Conservation (phyloP, 2,113 vertebrate species). For the Lepus timidus region DNA sequence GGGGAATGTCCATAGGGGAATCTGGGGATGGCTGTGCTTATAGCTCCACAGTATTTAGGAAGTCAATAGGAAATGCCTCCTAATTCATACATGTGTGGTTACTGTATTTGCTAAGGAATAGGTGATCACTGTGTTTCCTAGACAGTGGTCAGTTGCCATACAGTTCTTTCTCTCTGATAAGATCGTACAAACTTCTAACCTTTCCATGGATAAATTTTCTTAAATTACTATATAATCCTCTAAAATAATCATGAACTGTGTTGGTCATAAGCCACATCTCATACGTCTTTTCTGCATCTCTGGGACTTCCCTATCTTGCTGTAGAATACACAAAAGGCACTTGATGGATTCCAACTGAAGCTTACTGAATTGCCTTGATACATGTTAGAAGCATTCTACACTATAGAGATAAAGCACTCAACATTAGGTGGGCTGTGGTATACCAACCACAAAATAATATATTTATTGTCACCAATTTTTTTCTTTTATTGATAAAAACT, state of each 20-base stretch:
- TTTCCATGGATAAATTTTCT: neutral
- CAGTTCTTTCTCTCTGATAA: neutral
- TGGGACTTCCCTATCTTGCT: neutral
- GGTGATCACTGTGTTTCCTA: neutral
- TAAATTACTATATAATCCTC: neutral
- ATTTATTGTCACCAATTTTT: constrained; percentile 87
- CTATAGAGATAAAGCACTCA: constrained; percentile 81
- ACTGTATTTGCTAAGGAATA: neutral
- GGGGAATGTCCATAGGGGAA: neutral
- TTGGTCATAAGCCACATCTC: neutral
- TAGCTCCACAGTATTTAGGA: accelerated
- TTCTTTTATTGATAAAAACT: constrained; percentile 92
- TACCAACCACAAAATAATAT: constrained; percentile 88
- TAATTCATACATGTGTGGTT: neutral
- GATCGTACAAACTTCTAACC: neutral
- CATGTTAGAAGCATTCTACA: neutral
- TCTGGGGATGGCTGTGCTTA: neutral
- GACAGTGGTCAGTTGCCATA: neutral
- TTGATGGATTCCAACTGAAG: neutral
- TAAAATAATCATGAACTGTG: neutral
- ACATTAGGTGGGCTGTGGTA: constrained; percentile 79
- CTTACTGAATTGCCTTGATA: neutral
- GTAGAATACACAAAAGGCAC: neutral
- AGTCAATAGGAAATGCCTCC: neutral
- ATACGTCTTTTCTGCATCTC: neutral